A percentile compares a stretch with the other conserved stretches of the same genome.
Conservation (phyloP, 2,113 vertebrate genomes). For the Myanophis thanlyinensis region DNA sequence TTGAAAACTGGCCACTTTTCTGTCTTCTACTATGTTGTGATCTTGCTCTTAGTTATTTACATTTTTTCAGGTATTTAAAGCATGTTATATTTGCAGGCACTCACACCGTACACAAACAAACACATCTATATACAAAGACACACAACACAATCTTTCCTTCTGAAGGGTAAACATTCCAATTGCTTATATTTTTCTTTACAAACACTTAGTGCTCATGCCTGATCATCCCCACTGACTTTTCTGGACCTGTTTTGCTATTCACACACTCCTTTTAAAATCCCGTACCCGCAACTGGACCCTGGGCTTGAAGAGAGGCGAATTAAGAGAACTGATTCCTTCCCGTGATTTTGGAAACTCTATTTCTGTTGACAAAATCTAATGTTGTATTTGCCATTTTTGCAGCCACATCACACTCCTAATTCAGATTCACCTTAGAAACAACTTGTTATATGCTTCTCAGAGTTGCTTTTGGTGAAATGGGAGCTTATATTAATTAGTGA, state of each 20-base stretch:
- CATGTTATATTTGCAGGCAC: not conserved
- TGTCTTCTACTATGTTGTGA: not conserved
- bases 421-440: not conserved
- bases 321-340: not conserved
- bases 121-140: not conserved
- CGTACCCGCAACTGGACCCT: not conserved
- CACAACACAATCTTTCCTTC: not conserved
- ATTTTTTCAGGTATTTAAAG: not conserved
- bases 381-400: not conserved
- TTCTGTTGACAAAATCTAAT: not conserved
- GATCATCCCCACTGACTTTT: not conserved
- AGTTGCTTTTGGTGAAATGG: not conserved
- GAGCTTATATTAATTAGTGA: not conserved
- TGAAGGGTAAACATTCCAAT: not conserved
- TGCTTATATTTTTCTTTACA: not conserved
- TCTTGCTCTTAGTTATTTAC: not conserved
- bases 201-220: not conserved
- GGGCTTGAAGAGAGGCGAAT: not conserved
- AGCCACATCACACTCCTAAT: not conserved
- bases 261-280: not conserved
- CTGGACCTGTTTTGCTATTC: not conserved
- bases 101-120: not conserved
- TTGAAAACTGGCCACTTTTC: not conserved
- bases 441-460: not conserved
- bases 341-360: not conserved